Evolutionary conservation across 2,888 invertebrate genomes (phyloP).

Genomic region (Ectemnius lituratus): DNA sequence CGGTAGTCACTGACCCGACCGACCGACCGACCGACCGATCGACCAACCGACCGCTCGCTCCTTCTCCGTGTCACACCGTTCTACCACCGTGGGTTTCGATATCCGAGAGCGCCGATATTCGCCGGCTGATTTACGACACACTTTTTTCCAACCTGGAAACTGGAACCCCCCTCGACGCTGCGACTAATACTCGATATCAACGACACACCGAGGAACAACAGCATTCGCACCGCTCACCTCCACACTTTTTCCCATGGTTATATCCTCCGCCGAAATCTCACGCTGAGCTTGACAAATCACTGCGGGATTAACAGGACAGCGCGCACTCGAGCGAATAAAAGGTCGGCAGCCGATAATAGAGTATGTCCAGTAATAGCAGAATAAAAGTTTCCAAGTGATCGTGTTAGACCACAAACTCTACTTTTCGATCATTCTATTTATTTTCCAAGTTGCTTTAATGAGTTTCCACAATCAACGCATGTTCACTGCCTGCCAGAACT

Average conservation of each 20-base stretch:
- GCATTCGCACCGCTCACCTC: too few relatives aligned
- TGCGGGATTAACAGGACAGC: too few relatives aligned
- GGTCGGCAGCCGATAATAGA: too few relatives aligned
- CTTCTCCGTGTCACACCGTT: constrained; percentile 2
- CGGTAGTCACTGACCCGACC: constrained; percentile 51
- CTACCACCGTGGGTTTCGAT: background rate
- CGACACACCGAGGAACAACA: too few relatives aligned
- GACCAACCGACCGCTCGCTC: background rate
- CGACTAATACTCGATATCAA: background rate
- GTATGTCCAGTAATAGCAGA: too few relatives aligned
- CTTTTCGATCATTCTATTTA: background rate
- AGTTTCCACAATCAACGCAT: background rate
- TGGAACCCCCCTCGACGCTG: constrained; percentile 1
- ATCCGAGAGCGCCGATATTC: background rate
- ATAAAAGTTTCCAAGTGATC: too few relatives aligned
- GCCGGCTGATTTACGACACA: constrained; percentile 5
- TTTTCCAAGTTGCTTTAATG: background rate
- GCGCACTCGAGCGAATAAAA: too few relatives aligned
- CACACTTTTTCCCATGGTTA: too few relatives aligned
- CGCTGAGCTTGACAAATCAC: too few relatives aligned
- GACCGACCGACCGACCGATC: constrained; percentile 34
- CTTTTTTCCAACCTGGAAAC: background rate
- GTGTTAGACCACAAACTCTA: too few relatives aligned
- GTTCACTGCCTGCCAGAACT: background rate
- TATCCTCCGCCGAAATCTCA: too few relatives aligned